Evolutionary conservation across 1,140 invertebrate species (phyloP), one percentile per base, ranked within the genome.

Genomic region (Planococcus citri): DNA sequence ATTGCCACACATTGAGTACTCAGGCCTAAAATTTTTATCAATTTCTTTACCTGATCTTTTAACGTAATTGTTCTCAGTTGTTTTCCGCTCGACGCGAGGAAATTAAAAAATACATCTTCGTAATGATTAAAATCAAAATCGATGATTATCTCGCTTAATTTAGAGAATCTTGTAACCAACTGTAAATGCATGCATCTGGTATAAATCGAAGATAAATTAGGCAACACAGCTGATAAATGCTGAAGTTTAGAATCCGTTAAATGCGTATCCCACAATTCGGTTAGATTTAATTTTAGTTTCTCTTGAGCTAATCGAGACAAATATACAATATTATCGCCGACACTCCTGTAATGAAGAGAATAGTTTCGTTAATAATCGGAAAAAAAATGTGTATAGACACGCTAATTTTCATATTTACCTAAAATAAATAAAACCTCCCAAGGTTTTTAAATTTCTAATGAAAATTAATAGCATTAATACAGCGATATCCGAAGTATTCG

Each of bases 361-460:
- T 33, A 33, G 24, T n/a, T 22, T n/a, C 24, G 24, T 22, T 68
- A n/a, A n/a, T n/a, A n/a, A n/a, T n/a, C n/a, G n/a, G n/a, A n/a
- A n/a, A n/a, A 68, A 60, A 60, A 60, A 60, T 60, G n/a, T 22
- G 8, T 37, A 37, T 37, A 8, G 33, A 6, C 6, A 60, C 6
- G 4, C 20, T 17, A 27, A 22, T 25, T 64, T 64, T 14, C 60
- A 20, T 38, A 41, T 70, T 25, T 70, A 74, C 74, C 75, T 73
- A 69, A 73, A 75, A 71, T 76, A 76, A 21, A 76, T 73, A 68
- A 75, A 76, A n/a, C 75, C 75, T 51, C 75, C 75, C 12, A 75
- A 61, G 2, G 72, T 74, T 29, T 73, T 72, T 51, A 76, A 70
- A 69, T 73, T 71, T 27, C 73, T 72, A 17, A 73, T 68, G 51